Percentiles rank a stretch among this genome's conserved stretches.
phyloP scores from a whole-genome alignment of 92 coral and sea anemone species.

The Plumapathes pennacea region DNA sequence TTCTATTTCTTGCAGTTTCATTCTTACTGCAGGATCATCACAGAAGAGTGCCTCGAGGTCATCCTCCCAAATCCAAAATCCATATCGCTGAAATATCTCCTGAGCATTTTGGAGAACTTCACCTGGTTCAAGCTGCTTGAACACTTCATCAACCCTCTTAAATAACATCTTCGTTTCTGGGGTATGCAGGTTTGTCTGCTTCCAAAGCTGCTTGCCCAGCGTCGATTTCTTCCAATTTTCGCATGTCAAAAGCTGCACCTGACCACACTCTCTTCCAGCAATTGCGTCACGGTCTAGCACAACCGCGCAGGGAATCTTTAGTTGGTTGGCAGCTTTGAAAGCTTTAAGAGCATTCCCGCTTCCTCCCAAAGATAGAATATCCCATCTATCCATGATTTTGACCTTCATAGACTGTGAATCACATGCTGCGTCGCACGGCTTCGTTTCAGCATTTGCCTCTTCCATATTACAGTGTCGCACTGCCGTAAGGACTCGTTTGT shows the following conservation, averaged over 20 bases:
- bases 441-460: too few relatives aligned
- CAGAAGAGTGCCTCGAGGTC: conserved; percentile 6
- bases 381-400: too few relatives aligned
- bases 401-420: not conserved
- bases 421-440: too few relatives aligned
- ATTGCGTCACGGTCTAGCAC: conserved; percentile 13
- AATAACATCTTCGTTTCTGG: too few relatives aligned
- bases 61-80: conserved; percentile 18
- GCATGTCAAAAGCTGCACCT: too few relatives aligned
- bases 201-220: not conserved
- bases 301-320: conserved; percentile 19
- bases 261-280: too few relatives aligned
- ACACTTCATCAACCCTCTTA: too few relatives aligned
- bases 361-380: conserved; percentile 10
- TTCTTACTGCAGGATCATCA: not conserved
- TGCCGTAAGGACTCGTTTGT: too few relatives aligned
- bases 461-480: too few relatives aligned
- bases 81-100: not conserved
- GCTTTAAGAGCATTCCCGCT: conserved; percentile 20
- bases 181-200: not conserved
- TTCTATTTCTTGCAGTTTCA: not conserved
- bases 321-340: conserved; percentile 5
- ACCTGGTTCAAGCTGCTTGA: too few relatives aligned
- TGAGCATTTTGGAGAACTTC: not conserved
- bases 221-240: too few relatives aligned